Conservation (phyloP, 2,888 invertebrate species). For the Rhamphomyia laevipes region DNA sequence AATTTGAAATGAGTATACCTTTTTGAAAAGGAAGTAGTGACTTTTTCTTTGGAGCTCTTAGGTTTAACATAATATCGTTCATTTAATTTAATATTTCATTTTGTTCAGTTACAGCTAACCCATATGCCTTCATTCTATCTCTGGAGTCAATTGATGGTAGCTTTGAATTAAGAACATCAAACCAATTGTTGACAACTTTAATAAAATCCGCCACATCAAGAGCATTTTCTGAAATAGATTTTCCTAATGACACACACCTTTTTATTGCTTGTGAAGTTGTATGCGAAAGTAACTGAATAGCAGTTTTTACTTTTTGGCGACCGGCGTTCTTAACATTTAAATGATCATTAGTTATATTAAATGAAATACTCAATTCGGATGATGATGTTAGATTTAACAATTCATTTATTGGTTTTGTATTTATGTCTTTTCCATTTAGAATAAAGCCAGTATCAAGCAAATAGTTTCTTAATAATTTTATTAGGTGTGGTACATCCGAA, state of each 20-base stretch:
- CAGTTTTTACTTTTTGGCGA: conserved; percentile 1
- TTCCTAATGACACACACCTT: neutral
- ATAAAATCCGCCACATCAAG: conserved; percentile 14
- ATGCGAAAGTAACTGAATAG: conserved; percentile 5
- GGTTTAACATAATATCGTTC: conserved; percentile 2
- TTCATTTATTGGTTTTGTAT: conserved; percentile 7
- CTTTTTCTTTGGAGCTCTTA: conserved; percentile 8
- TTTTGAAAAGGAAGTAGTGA: conserved; percentile 10
- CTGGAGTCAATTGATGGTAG: neutral
- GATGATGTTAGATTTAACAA: neutral
- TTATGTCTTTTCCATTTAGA: conserved; percentile 6
- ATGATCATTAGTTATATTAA: conserved; percentile 6
- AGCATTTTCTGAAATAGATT: conserved; percentile 1
- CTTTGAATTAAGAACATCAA: conserved; percentile 13
- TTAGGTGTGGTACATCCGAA: conserved; percentile 8
- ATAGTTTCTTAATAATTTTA: conserved; percentile 16
- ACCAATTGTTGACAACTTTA: conserved; percentile 16
- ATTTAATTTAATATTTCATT: conserved; percentile 4
- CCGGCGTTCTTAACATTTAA: neutral
- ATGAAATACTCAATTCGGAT: neutral
- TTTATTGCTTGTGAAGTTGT: conserved; percentile 4
- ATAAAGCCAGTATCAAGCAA: conserved; percentile 13
- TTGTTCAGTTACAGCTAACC: neutral
- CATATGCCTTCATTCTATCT: neutral
- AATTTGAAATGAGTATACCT: conserved; percentile 10